Conservation (phyloP, 2,113 vertebrate genomes). For the Myrmophylax atrothorax region DNA sequence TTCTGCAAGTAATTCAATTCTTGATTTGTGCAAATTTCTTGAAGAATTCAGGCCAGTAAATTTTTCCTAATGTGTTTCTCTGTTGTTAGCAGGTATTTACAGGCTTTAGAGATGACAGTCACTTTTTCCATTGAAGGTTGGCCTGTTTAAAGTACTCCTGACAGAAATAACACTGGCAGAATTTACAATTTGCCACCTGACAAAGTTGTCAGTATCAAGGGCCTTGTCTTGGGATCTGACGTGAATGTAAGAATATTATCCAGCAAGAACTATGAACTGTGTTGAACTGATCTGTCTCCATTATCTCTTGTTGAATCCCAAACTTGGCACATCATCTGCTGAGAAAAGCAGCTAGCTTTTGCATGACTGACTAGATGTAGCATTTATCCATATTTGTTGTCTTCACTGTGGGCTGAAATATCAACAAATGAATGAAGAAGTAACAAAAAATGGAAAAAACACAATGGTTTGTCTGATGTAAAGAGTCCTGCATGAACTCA, state of each 20-base stretch:
- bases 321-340: background rate
- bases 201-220: background rate
- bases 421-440: background rate
- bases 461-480: background rate
- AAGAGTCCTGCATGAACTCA: background rate
- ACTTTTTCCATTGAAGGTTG: background rate
- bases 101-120: background rate
- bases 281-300: background rate
- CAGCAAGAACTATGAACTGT: background rate
- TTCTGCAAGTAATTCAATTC: background rate
- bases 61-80: background rate
- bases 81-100: background rate
- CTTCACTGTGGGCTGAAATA: background rate
- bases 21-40: background rate
- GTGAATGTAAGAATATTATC: background rate
- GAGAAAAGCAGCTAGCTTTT: background rate
- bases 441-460: background rate
- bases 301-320: background rate
- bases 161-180: background rate
- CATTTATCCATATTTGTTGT: background rate
- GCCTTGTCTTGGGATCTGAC: background rate
- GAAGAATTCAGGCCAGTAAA: background rate
- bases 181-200: conserved; percentile 18
- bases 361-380: background rate
- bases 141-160: background rate